Evolutionary conservation across 2,888 invertebrate species (phyloP).

Genomic region (Melipona beecheii): DNA sequence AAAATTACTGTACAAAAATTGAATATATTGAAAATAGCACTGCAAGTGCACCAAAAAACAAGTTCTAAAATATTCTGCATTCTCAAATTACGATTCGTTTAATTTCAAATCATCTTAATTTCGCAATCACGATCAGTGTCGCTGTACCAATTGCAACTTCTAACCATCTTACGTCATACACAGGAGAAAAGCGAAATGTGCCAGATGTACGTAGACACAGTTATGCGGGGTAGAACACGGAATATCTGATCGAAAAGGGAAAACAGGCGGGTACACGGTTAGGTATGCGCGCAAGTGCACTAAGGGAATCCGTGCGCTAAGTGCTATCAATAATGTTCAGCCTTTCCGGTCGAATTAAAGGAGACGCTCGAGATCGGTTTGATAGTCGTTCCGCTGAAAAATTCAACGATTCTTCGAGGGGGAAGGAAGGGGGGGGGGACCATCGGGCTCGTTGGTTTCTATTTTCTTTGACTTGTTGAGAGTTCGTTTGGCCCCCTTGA

Average conservation of each 20-base stretch:
- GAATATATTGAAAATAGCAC: too few relatives aligned
- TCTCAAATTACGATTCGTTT: neutral
- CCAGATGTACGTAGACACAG: neutral
- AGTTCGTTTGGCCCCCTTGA: neutral
- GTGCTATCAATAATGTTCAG: slow-evolving; percentile 33
- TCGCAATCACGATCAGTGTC: neutral
- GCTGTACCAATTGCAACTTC: neutral
- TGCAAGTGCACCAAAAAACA: too few relatives aligned
- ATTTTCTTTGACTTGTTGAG: neutral
- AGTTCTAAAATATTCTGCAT: too few relatives aligned
- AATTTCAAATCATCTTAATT: neutral
- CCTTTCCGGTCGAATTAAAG: slow-evolving; percentile 18
- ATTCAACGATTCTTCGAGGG: neutral
- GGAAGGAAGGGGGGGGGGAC: neutral
- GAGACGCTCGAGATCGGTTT: slow-evolving; percentile 7
- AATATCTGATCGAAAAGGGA: neutral
- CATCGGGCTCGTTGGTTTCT: neutral
- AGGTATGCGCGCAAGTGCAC: neutral
- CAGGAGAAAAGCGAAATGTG: neutral
- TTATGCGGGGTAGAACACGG: neutral
- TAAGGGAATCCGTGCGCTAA: slow-evolving; percentile 1
- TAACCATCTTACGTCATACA: neutral
- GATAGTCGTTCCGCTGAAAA: slow-evolving; percentile 8
- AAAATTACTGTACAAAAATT: too few relatives aligned
- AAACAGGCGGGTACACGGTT: neutral